Conservation (phyloP, 1,140 invertebrate species). For the Telenomus remus region DNA sequence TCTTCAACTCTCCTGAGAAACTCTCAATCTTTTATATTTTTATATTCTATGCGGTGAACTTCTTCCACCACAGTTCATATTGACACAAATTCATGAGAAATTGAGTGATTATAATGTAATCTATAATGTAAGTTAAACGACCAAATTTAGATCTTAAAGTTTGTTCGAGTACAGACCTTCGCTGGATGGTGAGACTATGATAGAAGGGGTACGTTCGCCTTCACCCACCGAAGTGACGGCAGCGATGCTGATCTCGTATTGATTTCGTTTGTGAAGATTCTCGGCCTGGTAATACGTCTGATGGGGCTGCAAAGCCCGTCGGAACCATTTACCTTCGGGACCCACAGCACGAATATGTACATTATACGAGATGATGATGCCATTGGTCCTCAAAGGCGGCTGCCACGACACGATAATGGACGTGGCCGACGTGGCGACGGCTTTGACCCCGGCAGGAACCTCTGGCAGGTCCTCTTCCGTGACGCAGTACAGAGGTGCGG, state of each 20-base stretch:
- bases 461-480: conserved; percentile 95
- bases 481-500: conserved; percentile 88
- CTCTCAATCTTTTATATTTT: no score
- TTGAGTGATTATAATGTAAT: no score
- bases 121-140: no score
- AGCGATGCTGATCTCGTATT: conserved; percentile 81
- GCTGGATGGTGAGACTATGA: conserved; percentile 85
- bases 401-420: conserved; percentile 92
- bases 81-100: no score
- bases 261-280: conserved; percentile 75
- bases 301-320: conserved; percentile 68
- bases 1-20: no score
- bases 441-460: conserved; percentile 90
- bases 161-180: conserved; percentile 76
- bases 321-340: conserved; percentile 70
- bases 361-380: conserved; percentile 77
- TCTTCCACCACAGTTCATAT: no score
- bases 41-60: no score
- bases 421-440: conserved; percentile 86
- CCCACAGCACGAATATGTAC: conserved; percentile 69
- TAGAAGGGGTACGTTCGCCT: conserved; percentile 84
- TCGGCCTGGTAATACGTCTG: conserved; percentile 75
- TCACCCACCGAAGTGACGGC: conserved; percentile 88
- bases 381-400: conserved; percentile 77
- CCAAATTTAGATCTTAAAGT: neutral